Base-by-base conservation (phyloP, 2,113 vertebrate species). In the Argyrosomus japonicus region DNA sequence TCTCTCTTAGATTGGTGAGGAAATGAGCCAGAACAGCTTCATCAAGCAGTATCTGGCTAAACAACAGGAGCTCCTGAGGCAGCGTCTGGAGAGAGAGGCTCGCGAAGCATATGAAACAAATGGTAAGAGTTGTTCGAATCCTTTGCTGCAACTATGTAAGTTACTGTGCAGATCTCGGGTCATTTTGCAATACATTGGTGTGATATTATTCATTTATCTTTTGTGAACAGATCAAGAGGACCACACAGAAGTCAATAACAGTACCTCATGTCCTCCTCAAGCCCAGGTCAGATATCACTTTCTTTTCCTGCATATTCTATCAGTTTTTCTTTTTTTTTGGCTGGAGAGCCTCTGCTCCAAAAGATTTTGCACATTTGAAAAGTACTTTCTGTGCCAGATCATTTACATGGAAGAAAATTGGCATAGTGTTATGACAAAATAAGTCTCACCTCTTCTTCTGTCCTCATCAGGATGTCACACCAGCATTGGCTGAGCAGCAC, bases 11-110 rank as follows among this genome's bases (percentile, higher is more conserved):
- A 98, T 98, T 87, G 97, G 97, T 0, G 97, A 98, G 91, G 97
- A 98, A 93, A 98, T 98, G 97, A 97, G 97, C 92, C 96, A 97
- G 88, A 98, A 98, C 94, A 97, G 96, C 93, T 97, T 98, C 82
- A 98, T 98, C 91, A 97, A 98, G 89, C 97, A 98, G 91, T 98
- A 98, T 94, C 93, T 98, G 89, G 97, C 97, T 63, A 97, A 97
- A 90, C 97, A 98, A 86, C 97, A 98, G 76, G 97, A 98, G 90
- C 95, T 98, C 23, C 94, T 98, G 77, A 94, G 96, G 75, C 97
- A 98, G 91, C 95, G 97, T 21, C 92, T 97, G 81, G 96, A 97
- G 86, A 96, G 95, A 81, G 97, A 98, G 91, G 97, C 97, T 10
- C 94, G 96, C 5, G 97, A 97, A 90, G 97, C 96, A 12, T 95